Base-by-base conservation (phyloP, 2,113 vertebrate genomes). In the Sarotherodon lohbergeri region DNA sequence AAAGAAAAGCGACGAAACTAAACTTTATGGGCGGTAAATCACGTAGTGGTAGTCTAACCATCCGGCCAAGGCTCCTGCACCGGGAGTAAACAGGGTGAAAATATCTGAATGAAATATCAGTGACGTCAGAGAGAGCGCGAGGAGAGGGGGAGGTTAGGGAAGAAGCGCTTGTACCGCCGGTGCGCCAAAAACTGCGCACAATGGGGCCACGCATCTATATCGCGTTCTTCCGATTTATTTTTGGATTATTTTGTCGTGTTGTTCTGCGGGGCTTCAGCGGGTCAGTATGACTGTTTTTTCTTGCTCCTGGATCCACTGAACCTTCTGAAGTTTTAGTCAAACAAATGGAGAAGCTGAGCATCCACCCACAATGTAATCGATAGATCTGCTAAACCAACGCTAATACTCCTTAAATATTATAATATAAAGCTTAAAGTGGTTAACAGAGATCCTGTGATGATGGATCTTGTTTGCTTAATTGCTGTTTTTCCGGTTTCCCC, bases 121-220 rank as follows among this genome's bases (percentile, higher is more conserved):
- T 95, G 94, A 95, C 94, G 94, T 95, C 95, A 96, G 46, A 63
- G 61, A 41, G 24, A 50, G 55, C 19, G 61, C 6, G 61, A 68
- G 61, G 34, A 39, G 61, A 66, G 61, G 61, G 57, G 83, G 82
- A 19, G 83, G 63, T 50, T 59, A 79, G 11, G 48, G 81, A 39
- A 76, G 84, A 85, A 85, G 91, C 90, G 92, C 83, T 59, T 80
- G 10, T 46, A 56, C 29, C 76, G 63, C 68, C 86, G 82, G 63
- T 91, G 90, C 84, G 89, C 85, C 73, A 87, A 54, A 86, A 90
- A 81, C 16, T 83, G 78, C 80, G 82, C 90, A 89, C 43, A 87
- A 88, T 84, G 55, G 36, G 2, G 82, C 39, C 63, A 84, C 83
- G 85, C 81, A 55, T 54, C 22, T 10, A 24, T 17, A 19, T 46